A percentile compares a stretch with the other conserved stretches of the same genome.
These are phyloP conservation scores for Neoarius graeffei DNA, from an alignment of 2,113 vertebrate species.

Conservation along the genomic window DNA sequence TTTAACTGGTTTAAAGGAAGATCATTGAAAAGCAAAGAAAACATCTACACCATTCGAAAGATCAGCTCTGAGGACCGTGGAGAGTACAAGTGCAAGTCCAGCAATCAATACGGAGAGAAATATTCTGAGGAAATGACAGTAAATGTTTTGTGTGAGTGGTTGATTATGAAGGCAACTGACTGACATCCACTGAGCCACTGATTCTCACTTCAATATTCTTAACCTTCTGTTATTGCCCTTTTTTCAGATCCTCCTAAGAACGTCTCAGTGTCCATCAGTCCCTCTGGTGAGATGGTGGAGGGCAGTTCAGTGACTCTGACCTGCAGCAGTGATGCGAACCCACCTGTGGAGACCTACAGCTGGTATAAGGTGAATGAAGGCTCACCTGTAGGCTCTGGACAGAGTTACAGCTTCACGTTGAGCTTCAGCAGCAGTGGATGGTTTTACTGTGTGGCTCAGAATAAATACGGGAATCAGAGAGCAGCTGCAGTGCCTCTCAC, in stretches of 20 bases:
- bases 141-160: too few relatives aligned
- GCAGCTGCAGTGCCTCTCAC: constrained; percentile 14
- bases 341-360: constrained; percentile 31
- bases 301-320: constrained; percentile 25
- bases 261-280: background rate
- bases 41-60: too few relatives aligned
- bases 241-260: background rate
- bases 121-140: too few relatives aligned
- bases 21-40: too few relatives aligned
- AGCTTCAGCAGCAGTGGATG: constrained; percentile 12
- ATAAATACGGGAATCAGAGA: constrained; percentile 27
- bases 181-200: too few relatives aligned
- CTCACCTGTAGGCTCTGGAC: constrained; percentile 35
- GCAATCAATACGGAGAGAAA: too few relatives aligned
- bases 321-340: constrained; percentile 44
- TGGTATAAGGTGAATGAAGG: constrained; percentile 22
- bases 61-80: too few relatives aligned
- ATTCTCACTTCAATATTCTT: fast-evolving
- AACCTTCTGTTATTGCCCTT: too few relatives aligned
- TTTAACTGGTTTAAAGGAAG: too few relatives aligned
- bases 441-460: constrained; percentile 48
- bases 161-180: fast-evolving
- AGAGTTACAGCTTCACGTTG: constrained; percentile 27
- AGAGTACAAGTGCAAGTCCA: too few relatives aligned
- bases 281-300: background rate